These are phyloP conservation scores for Chaenodraco wilsoni DNA, from an alignment of 2,797 vertebrate genomes.

Conservation along the genomic window DNA sequence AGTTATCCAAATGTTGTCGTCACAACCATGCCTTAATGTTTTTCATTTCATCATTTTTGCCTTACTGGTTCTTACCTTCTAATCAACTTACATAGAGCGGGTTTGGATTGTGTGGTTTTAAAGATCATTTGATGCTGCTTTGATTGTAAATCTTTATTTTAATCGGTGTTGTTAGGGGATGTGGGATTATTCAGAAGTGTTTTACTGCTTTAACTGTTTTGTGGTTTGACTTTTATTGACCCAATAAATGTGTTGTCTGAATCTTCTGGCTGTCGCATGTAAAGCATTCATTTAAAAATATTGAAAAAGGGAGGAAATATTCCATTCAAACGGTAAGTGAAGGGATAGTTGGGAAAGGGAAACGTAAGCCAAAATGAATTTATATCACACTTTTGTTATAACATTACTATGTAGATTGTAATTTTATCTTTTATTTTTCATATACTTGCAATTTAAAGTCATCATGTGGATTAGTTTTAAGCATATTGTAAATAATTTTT, in stretches of 20 bases:
- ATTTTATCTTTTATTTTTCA: background rate
- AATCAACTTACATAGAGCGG: background rate
- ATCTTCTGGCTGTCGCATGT: background rate
- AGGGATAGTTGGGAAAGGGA: background rate
- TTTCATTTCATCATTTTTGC: constrained; percentile 33
- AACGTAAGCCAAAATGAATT: background rate
- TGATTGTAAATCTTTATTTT: constrained; percentile 50
- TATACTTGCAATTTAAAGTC: background rate
- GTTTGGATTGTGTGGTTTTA: constrained; percentile 11
- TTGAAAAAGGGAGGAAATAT: background rate
- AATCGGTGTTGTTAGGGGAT: constrained; percentile 12
- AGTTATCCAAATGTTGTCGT: constrained; percentile 55
- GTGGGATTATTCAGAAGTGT: constrained; percentile 4
- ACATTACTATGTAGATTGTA: no score
- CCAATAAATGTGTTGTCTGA: constrained; percentile 64
- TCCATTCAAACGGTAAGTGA: background rate
- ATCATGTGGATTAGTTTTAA: background rate
- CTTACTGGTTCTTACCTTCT: constrained; percentile 51
- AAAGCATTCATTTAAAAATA: background rate
- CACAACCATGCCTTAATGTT: constrained; percentile 66
- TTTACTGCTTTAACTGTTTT: constrained; percentile 33
- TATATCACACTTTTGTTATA: no score
- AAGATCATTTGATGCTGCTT: constrained; percentile 49
- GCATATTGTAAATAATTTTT: background rate
- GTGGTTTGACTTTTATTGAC: constrained; percentile 47